Evolutionary conservation across 2,113 vertebrate genomes (phyloP).

Genomic region (Zosterops hypoxanthus): DNA sequence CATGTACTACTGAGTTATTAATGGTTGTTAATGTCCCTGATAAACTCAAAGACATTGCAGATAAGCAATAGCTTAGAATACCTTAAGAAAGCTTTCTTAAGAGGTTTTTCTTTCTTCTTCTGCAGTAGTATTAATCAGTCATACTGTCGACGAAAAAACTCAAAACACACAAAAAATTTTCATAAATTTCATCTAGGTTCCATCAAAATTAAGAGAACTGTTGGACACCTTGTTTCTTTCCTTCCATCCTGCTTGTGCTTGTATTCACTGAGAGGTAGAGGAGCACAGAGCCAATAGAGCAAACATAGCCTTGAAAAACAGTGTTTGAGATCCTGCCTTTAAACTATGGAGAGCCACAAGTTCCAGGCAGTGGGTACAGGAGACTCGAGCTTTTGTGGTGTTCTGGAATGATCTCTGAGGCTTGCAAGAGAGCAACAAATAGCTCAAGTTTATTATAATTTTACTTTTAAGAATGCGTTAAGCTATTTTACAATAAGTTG

Average conservation of each 20-base stretch:
- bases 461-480: not conserved
- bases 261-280: not conserved
- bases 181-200: not conserved
- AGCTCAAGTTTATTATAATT: not conserved
- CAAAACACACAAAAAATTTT: not conserved
- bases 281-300: not conserved
- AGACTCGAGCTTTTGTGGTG: accelerated
- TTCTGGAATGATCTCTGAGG: not conserved
- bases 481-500: not conserved
- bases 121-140: not conserved
- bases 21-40: not conserved
- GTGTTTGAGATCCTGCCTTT: not conserved
- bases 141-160: not conserved
- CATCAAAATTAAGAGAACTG: not conserved
- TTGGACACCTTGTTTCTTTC: not conserved
- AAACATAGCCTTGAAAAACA: not conserved
- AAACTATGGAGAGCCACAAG: not conserved
- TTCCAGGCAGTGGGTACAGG: not conserved
- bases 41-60: not conserved
- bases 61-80: not conserved
- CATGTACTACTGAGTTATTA: not conserved
- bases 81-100: not conserved
- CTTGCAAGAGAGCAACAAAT: not conserved
- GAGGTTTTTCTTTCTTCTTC: not conserved
- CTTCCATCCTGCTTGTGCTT: not conserved